Evolutionary conservation across 1,140 invertebrate genomes (phyloP).

Genomic region (Acromyrmex charruanus): DNA sequence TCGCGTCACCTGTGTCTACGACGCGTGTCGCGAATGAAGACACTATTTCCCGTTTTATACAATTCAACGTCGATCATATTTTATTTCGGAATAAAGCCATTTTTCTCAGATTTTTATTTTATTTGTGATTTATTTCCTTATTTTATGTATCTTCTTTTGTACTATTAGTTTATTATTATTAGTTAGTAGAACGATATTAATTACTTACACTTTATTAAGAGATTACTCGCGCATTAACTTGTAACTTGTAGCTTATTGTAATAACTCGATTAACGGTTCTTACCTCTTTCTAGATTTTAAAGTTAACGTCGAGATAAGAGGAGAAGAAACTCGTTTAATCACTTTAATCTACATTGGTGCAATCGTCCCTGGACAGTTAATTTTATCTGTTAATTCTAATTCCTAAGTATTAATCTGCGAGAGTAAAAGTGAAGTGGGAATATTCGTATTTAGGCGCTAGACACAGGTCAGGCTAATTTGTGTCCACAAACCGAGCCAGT

Average conservation of each 20-base stretch:
- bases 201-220: constrained; percentile 19
- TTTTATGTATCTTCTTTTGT: not conserved
- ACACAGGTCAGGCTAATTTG: constrained; percentile 79
- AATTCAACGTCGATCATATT: not conserved
- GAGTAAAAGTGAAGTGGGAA: not conserved
- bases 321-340: constrained; percentile 9
- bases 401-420: not conserved
- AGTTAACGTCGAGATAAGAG: not conserved
- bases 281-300: not conserved
- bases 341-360: not conserved
- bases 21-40: constrained; percentile 15
- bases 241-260: not conserved
- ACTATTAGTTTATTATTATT: not conserved
- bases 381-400: constrained; percentile 18
- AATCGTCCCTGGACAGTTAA: not conserved
- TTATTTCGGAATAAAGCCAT: constrained; percentile 43
- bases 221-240: not conserved
- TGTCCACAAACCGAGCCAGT: constrained; percentile 84
- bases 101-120: constrained; percentile 40
- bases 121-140: not conserved
- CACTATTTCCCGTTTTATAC: constrained; percentile 27
- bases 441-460: constrained; percentile 57
- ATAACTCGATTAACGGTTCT: not conserved
- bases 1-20: constrained; percentile 75
- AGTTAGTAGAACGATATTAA: not conserved